Conservation (phyloP, 2,797 vertebrate genomes). For the Enoplosus armatus region DNA sequence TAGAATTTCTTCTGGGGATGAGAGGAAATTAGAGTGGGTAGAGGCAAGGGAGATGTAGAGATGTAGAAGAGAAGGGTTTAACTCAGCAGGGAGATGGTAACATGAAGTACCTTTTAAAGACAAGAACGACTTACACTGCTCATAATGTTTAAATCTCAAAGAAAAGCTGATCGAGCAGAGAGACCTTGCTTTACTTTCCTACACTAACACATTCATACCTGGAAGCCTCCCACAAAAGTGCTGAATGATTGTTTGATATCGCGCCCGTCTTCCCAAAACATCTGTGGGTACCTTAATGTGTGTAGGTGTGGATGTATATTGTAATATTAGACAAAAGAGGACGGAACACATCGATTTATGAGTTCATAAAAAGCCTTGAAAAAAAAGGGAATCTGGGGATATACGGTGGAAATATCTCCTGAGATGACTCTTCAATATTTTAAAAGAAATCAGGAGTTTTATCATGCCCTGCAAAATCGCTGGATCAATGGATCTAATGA, state of each 20-base stretch:
- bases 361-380: not conserved
- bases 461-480: not conserved
- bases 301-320: not conserved
- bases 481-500: not conserved
- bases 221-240: constrained; percentile 17
- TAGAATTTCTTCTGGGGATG: not conserved
- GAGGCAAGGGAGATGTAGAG: not conserved
- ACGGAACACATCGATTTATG: not conserved
- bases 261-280: constrained; percentile 21
- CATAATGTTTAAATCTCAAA: not conserved
- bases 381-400: not conserved
- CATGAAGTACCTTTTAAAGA: not conserved
- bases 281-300: constrained; percentile 4
- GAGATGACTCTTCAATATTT: not conserved
- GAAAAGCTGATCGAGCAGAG: not conserved
- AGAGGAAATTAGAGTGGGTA: not conserved
- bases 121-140: not conserved
- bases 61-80: not conserved
- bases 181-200: constrained; percentile 14
- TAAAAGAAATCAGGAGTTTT: not conserved
- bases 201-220: constrained; percentile 13
- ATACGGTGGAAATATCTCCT: not conserved
- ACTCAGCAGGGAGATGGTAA: constrained; percentile 10
- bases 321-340: constrained; percentile 10
- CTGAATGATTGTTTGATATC: constrained; percentile 16